Percentiles rank a stretch among this genome's conserved stretches.
These are phyloP conservation scores for Pelochelys cantorii DNA, from an alignment of 2,797 vertebrate genomes.

Conservation along the genomic window DNA sequence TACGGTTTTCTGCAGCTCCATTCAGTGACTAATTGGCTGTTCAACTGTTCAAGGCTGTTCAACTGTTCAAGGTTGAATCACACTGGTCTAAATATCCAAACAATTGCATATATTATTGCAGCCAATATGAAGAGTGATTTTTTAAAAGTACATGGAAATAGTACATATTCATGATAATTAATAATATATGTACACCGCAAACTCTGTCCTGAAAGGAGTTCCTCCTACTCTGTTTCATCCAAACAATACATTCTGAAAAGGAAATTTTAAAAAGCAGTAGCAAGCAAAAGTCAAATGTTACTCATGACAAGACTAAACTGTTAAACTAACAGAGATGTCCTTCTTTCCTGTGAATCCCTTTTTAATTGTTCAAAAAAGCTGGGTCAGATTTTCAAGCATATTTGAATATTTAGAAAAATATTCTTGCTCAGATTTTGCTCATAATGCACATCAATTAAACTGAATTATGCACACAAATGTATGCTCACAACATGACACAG, in stretches of 20 bases:
- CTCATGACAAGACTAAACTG: neutral
- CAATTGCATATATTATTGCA: neutral
- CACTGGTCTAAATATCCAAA: neutral
- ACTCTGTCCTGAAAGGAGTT: neutral
- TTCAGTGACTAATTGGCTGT: slow-evolving; percentile 19
- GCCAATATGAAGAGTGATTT: neutral
- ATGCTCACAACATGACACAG: neutral
- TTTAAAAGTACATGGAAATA: neutral
- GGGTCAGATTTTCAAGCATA: neutral
- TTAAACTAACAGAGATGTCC: neutral
- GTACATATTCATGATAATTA: neutral
- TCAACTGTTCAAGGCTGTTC: slow-evolving; percentile 18
- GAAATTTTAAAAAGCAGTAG: neutral
- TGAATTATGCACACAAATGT: neutral
- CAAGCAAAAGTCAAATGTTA: neutral
- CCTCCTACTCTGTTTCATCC: neutral
- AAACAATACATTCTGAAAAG: neutral
- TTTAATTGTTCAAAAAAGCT: neutral
- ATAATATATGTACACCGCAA: neutral
- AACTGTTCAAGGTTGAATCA: slow-evolving; percentile 9
- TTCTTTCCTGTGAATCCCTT: neutral
- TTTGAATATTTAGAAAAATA: neutral
- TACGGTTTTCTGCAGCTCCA: neutral
- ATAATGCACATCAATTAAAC: neutral
- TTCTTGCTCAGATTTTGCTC: neutral